These are phyloP conservation scores for Gadus chalcogrammus DNA, from an alignment of 2,113 vertebrate species.

Conservation along the genomic window DNA sequence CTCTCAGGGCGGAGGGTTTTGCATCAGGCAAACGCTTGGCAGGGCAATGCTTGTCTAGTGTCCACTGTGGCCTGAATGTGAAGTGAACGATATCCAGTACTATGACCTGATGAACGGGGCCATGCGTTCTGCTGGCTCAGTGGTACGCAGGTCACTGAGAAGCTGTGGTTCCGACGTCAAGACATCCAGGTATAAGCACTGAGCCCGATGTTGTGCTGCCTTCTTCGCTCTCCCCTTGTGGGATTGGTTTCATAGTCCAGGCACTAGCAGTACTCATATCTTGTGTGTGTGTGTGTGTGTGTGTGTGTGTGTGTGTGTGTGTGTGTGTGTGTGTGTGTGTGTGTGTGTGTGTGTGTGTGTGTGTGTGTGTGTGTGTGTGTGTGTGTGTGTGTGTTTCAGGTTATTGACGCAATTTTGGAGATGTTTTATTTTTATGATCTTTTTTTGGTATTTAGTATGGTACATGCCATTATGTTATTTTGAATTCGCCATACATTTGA, in stretches of 20 bases:
- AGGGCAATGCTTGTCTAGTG: conserved; percentile 18
- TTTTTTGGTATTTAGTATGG: conserved; percentile 66
- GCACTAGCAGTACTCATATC: conserved; percentile 21
- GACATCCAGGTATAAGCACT: conserved; percentile 51
- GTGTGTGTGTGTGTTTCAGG: conserved; percentile 18
- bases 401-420: conserved; percentile 49
- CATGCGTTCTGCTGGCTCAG: conserved; percentile 35
- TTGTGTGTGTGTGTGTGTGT: too few species aligned
- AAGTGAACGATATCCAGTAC: not conserved
- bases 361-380: not conserved
- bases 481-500: conserved; percentile 56
- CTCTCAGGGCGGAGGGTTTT: not conserved
- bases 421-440: conserved; percentile 60
- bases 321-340: too few species aligned
- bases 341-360: conserved; percentile 24
- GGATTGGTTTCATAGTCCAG: conserved; percentile 24
- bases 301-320: too few species aligned
- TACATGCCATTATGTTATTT: conserved; percentile 61
- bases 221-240: conserved; percentile 14
- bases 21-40: conserved; percentile 19
- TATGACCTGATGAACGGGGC: conserved; percentile 23
- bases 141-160: conserved; percentile 24
- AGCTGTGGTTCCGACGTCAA: conserved; percentile 28
- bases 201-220: conserved; percentile 22
- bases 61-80: conserved; percentile 12